Percentiles rank a stretch among this genome's conserved stretches.
phyloP scores from a whole-genome alignment of 2,113 vertebrate species.

The Dasyprocta punctata region DNA sequence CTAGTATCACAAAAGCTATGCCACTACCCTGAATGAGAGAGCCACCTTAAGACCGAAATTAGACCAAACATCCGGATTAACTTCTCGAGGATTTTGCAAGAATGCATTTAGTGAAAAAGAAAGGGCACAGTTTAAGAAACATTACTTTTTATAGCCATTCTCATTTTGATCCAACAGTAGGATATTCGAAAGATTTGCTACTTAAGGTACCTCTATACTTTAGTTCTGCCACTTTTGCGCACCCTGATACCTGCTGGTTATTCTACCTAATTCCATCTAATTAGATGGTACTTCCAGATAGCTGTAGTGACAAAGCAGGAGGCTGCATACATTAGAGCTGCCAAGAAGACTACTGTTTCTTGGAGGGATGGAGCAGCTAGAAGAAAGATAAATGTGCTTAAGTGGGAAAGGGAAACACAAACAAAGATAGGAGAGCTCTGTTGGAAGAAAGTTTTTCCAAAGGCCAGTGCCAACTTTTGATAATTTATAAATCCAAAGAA shows the following conservation, averaged over 20 bases:
- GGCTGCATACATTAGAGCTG: neutral
- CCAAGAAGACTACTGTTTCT: neutral
- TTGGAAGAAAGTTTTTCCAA: neutral
- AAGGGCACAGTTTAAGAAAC: neutral
- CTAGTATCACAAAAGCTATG: neutral
- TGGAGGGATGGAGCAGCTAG: neutral
- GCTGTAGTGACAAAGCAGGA: neutral
- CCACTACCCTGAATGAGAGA: neutral
- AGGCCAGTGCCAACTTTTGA: neutral
- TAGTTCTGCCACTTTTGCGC: neutral
- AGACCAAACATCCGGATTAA: neutral
- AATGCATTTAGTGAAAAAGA: neutral
- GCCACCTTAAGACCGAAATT: neutral
- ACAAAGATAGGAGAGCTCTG: neutral
- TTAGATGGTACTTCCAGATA: neutral
- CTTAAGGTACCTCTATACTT: neutral
- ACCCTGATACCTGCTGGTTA: neutral
- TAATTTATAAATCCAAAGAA: neutral
- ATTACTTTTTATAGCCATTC: neutral
- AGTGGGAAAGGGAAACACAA: neutral
- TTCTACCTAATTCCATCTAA: neutral
- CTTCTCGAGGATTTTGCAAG: neutral
- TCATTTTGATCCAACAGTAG: neutral
- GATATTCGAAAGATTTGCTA: neutral
- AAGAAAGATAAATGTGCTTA: neutral